Evolutionary conservation across 2,888 invertebrate genomes (phyloP).

Genomic region (Sarcophaga caerulescens): DNA sequence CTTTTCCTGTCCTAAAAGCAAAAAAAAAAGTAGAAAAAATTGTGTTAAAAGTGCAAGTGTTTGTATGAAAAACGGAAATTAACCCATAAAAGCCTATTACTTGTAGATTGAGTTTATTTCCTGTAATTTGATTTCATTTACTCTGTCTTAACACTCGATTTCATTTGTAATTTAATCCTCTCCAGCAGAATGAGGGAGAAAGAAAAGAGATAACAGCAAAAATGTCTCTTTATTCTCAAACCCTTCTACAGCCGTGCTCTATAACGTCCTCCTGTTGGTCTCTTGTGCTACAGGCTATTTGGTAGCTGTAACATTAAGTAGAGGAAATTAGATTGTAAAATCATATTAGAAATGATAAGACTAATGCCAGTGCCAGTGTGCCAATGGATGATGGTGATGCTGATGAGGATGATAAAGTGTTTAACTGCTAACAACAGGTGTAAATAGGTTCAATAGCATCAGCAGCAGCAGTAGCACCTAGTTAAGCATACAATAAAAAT

Average conservation of each 20-base stretch:
- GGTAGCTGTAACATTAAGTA: background rate
- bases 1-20: background rate
- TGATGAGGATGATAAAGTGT: conserved; percentile 52
- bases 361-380: background rate
- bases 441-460: background rate
- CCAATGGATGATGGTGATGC: conserved; percentile 19
- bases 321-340: conserved; percentile 65
- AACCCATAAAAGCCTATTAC: conserved; percentile 62
- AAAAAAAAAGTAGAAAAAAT: no score
- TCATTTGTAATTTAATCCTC: no score
- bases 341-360: conserved; percentile 25
- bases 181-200: no score
- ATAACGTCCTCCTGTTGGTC: background rate
- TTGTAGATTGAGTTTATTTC: conserved; percentile 59
- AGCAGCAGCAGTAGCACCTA: no score
- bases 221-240: no score
- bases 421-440: conserved; percentile 37
- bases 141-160: background rate
- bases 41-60: conserved; percentile 41
- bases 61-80: conserved; percentile 54
- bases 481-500: no score
- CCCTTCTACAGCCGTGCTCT: no score
- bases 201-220: no score
- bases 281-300: background rate
- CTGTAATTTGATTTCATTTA: conserved; percentile 7